Conservation (phyloP, 2,888 invertebrate genomes). For the Schizotus pectinicornis region DNA sequence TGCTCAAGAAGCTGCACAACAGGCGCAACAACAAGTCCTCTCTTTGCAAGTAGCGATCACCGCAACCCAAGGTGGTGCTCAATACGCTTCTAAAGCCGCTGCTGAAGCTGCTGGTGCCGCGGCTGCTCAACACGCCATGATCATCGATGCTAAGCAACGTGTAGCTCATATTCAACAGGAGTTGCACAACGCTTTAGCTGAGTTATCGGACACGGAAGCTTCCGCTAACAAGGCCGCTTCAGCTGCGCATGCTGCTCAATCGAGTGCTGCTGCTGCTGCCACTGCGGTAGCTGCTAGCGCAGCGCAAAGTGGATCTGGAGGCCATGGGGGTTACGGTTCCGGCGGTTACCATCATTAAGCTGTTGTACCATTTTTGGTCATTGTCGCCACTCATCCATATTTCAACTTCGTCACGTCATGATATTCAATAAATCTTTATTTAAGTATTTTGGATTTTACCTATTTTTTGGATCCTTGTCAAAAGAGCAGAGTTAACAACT, state of each 20-base stretch:
- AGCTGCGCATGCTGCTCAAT: conserved; percentile 72
- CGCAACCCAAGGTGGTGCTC: conserved; percentile 63
- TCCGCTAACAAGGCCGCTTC: conserved; percentile 70
- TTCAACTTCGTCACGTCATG: conserved; percentile 1
- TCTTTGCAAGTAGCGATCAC: conserved; percentile 72
- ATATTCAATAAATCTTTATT: neutral
- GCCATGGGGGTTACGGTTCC: conserved; percentile 3
- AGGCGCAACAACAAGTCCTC: conserved; percentile 69
- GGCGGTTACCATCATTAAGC: conserved; percentile 5
- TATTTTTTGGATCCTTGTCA: too few relatives aligned
- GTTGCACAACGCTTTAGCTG: conserved; percentile 68
- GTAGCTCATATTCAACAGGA: conserved; percentile 69
- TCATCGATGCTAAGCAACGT: conserved; percentile 70
- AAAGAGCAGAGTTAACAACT: too few relatives aligned
- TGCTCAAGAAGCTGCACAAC: conserved; percentile 72
- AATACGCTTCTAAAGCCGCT: conserved; percentile 72
- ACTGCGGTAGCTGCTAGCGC: conserved; percentile 48
- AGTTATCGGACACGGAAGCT: conserved; percentile 72
- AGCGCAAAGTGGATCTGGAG: conserved; percentile 11
- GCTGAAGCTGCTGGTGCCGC: conserved; percentile 72
- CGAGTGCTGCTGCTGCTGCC: conserved; percentile 73
- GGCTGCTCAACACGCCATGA: conserved; percentile 76
- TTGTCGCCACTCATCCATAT: conserved; percentile 16
- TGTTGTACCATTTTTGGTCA: neutral
- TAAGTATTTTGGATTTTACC: too few relatives aligned